A percentile compares a stretch with the other conserved stretches of the same genome.
Evolutionary conservation across 2,888 invertebrate species (phyloP).

Genomic region (Baccha elongata): DNA sequence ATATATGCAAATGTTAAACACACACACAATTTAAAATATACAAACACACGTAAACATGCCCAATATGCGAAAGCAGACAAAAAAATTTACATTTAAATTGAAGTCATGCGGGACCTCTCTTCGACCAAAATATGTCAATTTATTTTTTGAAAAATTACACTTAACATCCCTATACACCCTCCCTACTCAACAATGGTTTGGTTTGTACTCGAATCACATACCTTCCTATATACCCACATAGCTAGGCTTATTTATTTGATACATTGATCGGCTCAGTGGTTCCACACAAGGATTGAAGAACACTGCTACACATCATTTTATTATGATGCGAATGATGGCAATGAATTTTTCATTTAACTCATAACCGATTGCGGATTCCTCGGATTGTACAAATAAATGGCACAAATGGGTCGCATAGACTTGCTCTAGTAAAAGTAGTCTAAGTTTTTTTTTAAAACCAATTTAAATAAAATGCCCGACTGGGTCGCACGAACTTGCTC

Average conservation of each 20-base stretch:
- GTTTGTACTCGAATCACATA: no score
- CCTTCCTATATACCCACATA: not conserved
- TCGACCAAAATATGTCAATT: conserved; percentile 74
- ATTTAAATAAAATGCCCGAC: no score
- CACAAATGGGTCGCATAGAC: no score
- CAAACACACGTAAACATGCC: not conserved
- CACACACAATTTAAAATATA: not conserved
- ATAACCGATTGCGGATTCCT: conserved; percentile 17
- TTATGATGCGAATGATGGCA: not conserved
- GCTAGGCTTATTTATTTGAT: not conserved
- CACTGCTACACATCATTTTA: not conserved
- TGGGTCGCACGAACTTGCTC: no score
- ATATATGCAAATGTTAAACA: conserved; percentile 32
- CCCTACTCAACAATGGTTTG: not conserved
- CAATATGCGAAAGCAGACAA: not conserved
- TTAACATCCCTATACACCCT: conserved; percentile 41
- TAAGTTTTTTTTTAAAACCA: no score
- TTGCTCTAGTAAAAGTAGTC: no score
- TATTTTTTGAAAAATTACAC: conserved; percentile 73
- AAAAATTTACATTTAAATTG: conserved; percentile 75
- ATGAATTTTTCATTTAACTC: conserved; percentile 11
- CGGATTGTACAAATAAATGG: not conserved
- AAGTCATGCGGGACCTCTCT: conserved; percentile 67
- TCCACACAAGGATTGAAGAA: not conserved
- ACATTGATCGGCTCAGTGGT: not conserved